Conservation (phyloP, 2,888 invertebrate species). For the Polyploca ridens region DNA sequence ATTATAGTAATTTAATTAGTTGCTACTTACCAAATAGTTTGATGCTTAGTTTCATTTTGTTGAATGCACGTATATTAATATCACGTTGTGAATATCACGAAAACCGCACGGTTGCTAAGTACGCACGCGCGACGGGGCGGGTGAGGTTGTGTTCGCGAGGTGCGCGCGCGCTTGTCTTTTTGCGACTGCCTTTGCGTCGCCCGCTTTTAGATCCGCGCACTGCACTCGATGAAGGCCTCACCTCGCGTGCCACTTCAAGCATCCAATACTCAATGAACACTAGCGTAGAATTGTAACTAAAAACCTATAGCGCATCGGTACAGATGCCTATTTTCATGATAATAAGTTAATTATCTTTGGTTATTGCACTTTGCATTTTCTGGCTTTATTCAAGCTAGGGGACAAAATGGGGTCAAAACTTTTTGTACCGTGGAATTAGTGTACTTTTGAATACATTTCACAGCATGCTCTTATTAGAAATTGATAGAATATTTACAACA, state of each 20-base stretch:
- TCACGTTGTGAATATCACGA: conserved; percentile 42
- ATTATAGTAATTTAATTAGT: conserved; percentile 2
- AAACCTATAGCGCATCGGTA: conserved; percentile 1
- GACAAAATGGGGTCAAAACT: not conserved
- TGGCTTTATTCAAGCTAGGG: not conserved
- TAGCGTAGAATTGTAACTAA: conserved; percentile 17
- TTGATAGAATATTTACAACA: too few species aligned
- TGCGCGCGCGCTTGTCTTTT: conserved; percentile 70
- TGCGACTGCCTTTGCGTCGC: conserved; percentile 59
- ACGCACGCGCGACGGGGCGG: conserved; percentile 45
- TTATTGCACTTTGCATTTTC: not conserved
- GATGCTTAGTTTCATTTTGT: conserved; percentile 71
- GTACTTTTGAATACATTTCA: too few species aligned
- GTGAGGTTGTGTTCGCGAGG: conserved; percentile 46
- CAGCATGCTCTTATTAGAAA: too few species aligned
- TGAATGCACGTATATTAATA: conserved; percentile 36
- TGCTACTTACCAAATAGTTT: conserved; percentile 70
- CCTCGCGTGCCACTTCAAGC: conserved; percentile 66
- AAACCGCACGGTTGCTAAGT: conserved; percentile 35
- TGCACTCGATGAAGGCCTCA: conserved; percentile 53
- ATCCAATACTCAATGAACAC: conserved; percentile 56
- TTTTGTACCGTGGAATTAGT: too few species aligned
- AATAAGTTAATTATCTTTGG: not conserved
- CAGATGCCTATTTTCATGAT: not conserved
- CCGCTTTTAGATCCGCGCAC: conserved; percentile 47